A percentile compares a stretch with the other conserved stretches of the same genome.
phyloP scores from a whole-genome alignment of 1,140 invertebrate genomes.

The Macrobrachium nipponense region DNA sequence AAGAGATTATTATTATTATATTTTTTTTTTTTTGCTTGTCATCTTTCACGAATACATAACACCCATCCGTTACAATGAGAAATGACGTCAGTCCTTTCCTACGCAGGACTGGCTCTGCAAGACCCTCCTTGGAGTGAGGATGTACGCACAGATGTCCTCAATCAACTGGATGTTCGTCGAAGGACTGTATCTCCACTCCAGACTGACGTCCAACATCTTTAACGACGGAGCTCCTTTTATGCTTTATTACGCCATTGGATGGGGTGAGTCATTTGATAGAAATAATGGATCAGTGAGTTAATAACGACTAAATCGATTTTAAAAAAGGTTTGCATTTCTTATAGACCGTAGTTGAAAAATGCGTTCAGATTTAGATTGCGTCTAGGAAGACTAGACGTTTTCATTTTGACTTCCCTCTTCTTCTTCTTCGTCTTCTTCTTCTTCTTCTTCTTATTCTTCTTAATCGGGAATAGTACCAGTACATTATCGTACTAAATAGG shows the following conservation, averaged over 20 bases:
- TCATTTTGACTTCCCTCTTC: too few species aligned
- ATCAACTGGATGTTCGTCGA: constrained; percentile 75
- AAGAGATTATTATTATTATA: too few species aligned
- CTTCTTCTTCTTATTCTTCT: too few species aligned
- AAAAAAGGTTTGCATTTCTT: neutral
- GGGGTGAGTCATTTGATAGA: constrained; percentile 17
- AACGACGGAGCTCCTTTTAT: constrained; percentile 63
- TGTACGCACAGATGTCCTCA: constrained; percentile 70
- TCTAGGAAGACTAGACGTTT: too few species aligned
- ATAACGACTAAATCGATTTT: neutral
- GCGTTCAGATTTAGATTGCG: too few species aligned
- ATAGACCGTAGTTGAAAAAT: neutral
- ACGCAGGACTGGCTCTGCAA: constrained; percentile 71
- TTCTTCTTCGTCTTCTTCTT: too few species aligned
- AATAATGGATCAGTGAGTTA: neutral
- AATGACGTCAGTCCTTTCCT: too few species aligned
- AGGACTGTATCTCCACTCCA: constrained; percentile 71
- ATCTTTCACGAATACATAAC: too few species aligned
- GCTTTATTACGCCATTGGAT: constrained; percentile 43
- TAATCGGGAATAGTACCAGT: too few species aligned
- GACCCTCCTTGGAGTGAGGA: constrained; percentile 68
- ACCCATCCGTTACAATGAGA: too few species aligned
- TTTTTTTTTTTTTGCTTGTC: too few species aligned
- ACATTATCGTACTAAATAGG: too few species aligned
- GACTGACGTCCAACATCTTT: constrained; percentile 72